Percentiles rank a stretch among this genome's conserved stretches.
phyloP scores from a whole-genome alignment of 2,888 invertebrate species.

The Drosophila quinaria region DNA sequence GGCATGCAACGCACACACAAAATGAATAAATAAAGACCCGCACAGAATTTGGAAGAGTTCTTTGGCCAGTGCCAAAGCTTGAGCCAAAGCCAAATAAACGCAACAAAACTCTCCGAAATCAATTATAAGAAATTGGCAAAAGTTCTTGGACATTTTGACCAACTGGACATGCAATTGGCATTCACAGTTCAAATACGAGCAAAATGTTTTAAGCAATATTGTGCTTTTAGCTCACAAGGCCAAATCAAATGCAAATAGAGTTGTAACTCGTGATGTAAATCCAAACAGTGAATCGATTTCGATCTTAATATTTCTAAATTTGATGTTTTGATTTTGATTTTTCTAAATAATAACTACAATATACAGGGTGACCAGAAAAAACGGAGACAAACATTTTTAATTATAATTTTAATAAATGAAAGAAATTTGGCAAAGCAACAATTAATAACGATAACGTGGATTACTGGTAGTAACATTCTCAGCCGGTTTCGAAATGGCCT shows the following conservation, averaged over 20 bases:
- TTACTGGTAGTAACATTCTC: too few relatives aligned
- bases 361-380: too few relatives aligned
- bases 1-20: constrained; percentile 22
- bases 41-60: neutral
- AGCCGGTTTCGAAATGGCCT: too few relatives aligned
- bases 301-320: too few relatives aligned
- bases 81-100: constrained; percentile 13
- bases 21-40: constrained; percentile 38
- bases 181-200: constrained; percentile 32
- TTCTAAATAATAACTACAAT: too few relatives aligned
- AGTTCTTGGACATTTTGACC: constrained; percentile 29
- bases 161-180: constrained; percentile 40
- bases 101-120: constrained; percentile 44
- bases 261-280: neutral
- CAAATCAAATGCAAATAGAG: constrained; percentile 3
- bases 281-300: too few relatives aligned
- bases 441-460: too few relatives aligned
- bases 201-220: constrained; percentile 2
- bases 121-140: constrained; percentile 54
- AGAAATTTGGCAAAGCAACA: too few relatives aligned
- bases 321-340: too few relatives aligned
- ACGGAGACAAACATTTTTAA: too few relatives aligned
- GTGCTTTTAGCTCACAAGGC: constrained; percentile 3
- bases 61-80: constrained; percentile 26
- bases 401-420: too few relatives aligned